Conservation (phyloP, 30 jellyfish, hydroid and myxozoan genomes). For the Catostylus mosaicus region DNA sequence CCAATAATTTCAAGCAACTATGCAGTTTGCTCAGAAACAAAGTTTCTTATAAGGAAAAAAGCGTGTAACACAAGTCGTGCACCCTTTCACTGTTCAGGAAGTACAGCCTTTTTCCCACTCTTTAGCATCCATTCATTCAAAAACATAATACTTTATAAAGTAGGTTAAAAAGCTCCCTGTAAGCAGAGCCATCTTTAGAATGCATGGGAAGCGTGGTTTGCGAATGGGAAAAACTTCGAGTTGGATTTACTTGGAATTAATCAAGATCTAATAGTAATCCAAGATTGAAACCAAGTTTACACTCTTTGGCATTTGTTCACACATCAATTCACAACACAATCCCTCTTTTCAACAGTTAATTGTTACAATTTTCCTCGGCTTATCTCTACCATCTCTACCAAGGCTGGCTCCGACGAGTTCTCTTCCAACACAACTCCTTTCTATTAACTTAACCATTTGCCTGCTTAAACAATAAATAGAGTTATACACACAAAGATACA, state of each 20-base stretch:
- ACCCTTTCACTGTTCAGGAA: too few relatives aligned
- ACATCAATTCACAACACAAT: neutral
- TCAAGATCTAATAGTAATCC: neutral
- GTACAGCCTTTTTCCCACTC: neutral
- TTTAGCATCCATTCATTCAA: neutral
- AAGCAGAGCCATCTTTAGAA: neutral
- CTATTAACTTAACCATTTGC: too few relatives aligned
- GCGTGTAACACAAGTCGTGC: too few relatives aligned
- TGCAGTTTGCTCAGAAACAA: too few relatives aligned
- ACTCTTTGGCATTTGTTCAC: neutral
- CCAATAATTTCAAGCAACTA: too few relatives aligned
- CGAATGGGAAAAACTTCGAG: neutral
- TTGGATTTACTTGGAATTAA: neutral
- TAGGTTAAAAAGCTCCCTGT: neutral
- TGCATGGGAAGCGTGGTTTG: neutral
- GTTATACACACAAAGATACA: too few relatives aligned
- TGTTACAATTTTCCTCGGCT: neutral
- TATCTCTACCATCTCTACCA: too few relatives aligned
- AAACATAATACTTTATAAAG: neutral
- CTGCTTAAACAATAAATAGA: too few relatives aligned
- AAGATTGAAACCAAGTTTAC: neutral
- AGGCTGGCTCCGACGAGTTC: neutral
- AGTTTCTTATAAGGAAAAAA: too few relatives aligned
- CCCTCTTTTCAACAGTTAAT: neutral
- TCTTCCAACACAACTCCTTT: neutral